These are phyloP conservation scores for Poeciliopsis infans DNA, from an alignment of 2,797 vertebrate genomes.

Conservation along the genomic window DNA sequence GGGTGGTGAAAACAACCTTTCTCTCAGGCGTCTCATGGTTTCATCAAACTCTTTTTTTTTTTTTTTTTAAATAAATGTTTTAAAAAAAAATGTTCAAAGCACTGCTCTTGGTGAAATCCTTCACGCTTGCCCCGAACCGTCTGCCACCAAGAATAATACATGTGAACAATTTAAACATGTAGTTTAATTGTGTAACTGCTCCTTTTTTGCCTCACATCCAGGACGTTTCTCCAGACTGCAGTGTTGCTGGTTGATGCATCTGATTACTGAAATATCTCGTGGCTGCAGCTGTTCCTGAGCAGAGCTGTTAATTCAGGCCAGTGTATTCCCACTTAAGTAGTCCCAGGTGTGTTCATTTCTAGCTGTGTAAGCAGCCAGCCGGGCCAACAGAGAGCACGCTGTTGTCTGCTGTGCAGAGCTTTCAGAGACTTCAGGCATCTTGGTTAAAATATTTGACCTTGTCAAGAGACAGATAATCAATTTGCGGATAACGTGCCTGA, in stretches of 20 bases:
- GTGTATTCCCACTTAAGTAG: slow-evolving; percentile 74
- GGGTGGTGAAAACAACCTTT: neutral
- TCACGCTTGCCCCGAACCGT: neutral
- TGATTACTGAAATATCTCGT: slow-evolving; percentile 81
- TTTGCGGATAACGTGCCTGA: slow-evolving; percentile 70
- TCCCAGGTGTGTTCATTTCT: slow-evolving; percentile 79
- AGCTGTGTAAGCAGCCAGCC: slow-evolving; percentile 72
- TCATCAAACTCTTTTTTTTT: neutral
- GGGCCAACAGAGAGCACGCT: slow-evolving; percentile 56
- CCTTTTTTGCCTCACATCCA: slow-evolving; percentile 46
- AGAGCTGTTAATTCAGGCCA: slow-evolving; percentile 80
- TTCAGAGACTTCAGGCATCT: slow-evolving; percentile 70
- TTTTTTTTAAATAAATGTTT: too few species aligned
- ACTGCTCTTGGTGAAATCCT: neutral
- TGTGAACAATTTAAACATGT: slow-evolving; percentile 12
- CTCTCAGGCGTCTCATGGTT: neutral
- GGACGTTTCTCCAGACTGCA: slow-evolving; percentile 61
- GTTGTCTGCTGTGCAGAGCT: slow-evolving; percentile 74
- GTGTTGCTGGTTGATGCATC: slow-evolving; percentile 70
- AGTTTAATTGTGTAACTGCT: slow-evolving; percentile 27
- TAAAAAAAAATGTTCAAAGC: neutral
- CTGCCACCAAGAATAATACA: neutral
- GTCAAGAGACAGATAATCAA: slow-evolving; percentile 80
- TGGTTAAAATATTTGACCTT: slow-evolving; percentile 80
- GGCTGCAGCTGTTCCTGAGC: slow-evolving; percentile 74